A percentile compares a stretch with the other conserved stretches of the same genome.
Conservation (phyloP, 2,888 invertebrate genomes). For the Andrena minutula region DNA sequence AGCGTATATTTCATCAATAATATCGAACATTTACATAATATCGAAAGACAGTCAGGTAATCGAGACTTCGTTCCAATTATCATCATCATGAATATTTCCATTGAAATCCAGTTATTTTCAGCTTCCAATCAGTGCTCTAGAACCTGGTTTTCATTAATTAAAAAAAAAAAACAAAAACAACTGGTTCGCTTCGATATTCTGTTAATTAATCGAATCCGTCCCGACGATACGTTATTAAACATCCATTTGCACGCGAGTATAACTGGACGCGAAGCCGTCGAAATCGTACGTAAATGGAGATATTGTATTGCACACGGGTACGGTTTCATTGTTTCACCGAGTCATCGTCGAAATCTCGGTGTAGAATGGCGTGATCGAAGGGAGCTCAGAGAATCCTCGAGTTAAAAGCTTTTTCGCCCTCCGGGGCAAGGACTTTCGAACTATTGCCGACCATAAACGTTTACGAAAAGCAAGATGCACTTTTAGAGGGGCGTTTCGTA, state of each 20-base stretch:
- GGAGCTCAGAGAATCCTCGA: slow-evolving; percentile 30
- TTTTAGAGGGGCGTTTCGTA: slow-evolving; percentile 42
- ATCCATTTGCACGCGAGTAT: not conserved
- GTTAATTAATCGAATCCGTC: slow-evolving; percentile 9
- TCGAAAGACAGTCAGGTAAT: not conserved
- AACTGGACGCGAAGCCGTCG: not conserved
- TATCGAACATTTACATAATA: not conserved
- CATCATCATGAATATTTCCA: not conserved
- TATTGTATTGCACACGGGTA: not conserved
- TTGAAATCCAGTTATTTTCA: not conserved
- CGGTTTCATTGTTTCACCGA: not conserved
- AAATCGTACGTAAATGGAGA: not conserved
- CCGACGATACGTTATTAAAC: not conserved
- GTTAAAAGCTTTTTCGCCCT: slow-evolving; percentile 51
- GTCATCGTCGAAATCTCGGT: not conserved
- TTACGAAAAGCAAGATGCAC: slow-evolving; percentile 50
- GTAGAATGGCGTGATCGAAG: slow-evolving; percentile 25
- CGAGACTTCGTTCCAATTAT: slow-evolving; percentile 8
- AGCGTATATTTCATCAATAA: not conserved
- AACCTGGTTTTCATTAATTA: not conserved
- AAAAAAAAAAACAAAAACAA: not conserved
- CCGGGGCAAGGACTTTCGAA: slow-evolving; percentile 36
- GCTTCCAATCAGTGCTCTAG: not conserved
- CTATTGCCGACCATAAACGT: slow-evolving; percentile 59
- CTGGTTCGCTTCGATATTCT: not conserved